Evolutionary conservation across 2,888 invertebrate genomes (phyloP).

Genomic region (Ceriagrion tenellum): DNA sequence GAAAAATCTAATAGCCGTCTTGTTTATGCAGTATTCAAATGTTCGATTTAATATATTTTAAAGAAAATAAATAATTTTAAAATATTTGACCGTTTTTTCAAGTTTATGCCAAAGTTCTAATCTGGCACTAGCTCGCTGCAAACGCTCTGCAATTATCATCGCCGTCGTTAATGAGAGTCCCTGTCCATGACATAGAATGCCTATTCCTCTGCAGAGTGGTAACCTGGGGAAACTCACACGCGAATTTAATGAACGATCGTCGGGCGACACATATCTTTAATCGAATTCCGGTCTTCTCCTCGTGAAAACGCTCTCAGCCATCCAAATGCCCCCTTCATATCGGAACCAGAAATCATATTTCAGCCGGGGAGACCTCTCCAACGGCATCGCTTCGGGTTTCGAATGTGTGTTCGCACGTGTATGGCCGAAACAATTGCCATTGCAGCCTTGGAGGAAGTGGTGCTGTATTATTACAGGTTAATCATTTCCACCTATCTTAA

Average conservation of each 20-base stretch:
- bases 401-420: not conserved
- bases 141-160: not conserved
- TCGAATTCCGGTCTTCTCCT: not conserved
- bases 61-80: no score
- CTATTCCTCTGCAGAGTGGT: not conserved
- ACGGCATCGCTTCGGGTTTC: not conserved
- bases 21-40: no score
- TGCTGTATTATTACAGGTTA: no score
- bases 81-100: not conserved
- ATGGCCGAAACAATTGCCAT: not conserved
- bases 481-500: no score
- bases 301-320: not conserved
- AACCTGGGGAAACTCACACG: not conserved
- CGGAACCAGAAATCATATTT: not conserved
- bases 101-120: not conserved
- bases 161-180: not conserved
- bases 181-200: not conserved
- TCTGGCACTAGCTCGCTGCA: not conserved
- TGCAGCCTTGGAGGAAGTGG: no score
- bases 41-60: no score
- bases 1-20: no score
- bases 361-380: not conserved
- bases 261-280: not conserved
- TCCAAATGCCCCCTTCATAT: not conserved
- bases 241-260: not conserved